phyloP scores from a whole-genome alignment of 2,888 invertebrate genomes.

The Heliconius cydno region DNA sequence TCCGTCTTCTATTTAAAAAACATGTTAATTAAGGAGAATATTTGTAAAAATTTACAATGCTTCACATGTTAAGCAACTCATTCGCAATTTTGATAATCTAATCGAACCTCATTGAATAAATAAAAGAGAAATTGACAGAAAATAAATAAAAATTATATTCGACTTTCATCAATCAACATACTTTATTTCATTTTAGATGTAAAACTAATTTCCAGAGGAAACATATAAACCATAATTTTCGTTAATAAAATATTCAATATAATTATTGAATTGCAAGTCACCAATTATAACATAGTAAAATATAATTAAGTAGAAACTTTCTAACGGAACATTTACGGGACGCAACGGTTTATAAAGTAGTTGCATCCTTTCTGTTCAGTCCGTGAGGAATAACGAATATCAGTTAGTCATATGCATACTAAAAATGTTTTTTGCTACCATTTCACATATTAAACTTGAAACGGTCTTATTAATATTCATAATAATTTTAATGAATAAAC shows the following conservation, averaged over 20 bases:
- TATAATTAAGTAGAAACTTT: conserved; percentile 3
- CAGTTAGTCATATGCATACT: neutral
- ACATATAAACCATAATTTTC: neutral
- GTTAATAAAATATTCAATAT: neutral
- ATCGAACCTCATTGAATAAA: too few species aligned
- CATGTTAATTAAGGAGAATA: too few species aligned
- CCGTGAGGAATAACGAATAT: neutral
- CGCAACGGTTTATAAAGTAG: neutral
- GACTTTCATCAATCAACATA: too few species aligned
- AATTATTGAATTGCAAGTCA: neutral
- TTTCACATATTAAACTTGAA: neutral
- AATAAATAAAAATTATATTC: too few species aligned
- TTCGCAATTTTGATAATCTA: too few species aligned
- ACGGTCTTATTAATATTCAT: neutral
- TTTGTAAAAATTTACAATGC: too few species aligned
- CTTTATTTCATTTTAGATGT: neutral
- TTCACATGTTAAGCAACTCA: too few species aligned
- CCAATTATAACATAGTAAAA: conserved; percentile 4
- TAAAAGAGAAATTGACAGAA: too few species aligned
- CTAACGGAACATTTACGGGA: neutral
- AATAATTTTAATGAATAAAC: neutral
- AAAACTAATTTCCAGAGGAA: neutral
- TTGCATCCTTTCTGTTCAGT: neutral
- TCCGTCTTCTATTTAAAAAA: too few species aligned
- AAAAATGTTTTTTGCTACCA: neutral